Evolutionary conservation across 2,797 vertebrate genomes (phyloP), one percentile per base, ranked within the genome.

Genomic region (Pristis pectinata): DNA sequence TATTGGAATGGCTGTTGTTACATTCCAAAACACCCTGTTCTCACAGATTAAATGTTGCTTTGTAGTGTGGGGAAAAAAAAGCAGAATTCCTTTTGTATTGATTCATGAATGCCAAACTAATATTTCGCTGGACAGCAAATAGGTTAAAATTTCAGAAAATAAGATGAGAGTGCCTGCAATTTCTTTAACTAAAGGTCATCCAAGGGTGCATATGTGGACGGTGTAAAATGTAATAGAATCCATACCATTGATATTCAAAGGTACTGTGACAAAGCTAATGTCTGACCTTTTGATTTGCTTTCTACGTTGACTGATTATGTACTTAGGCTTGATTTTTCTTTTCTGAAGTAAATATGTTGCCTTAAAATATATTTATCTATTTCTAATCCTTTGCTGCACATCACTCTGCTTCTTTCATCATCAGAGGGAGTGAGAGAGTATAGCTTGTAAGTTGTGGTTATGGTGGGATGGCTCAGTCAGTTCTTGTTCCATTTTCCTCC

Each of bases 31-130:
- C 4, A n/a, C 44, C 24, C 27, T 74, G 27, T 49, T 94, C 70
- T 10, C 92, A n/a, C 67, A 94, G 92, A 94, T 76, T 94, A 94
- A 94, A 94, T 74, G 49, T 93, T 94, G 67, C 70, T 76, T 94
- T 94, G 61, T n/a, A 27, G 72, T 76, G 41, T n/a, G 44, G 70
- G 22, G 27, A 27, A 76, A 27, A 30, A 93, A 76, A 70, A 53
- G 15, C 44, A 76, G 92, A 76, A 76, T 53, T 94, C 70, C 70
- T 56, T 91, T 94, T 76, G 41, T 76, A 94, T 94, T 76, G 92
- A 94, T 76, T 94, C 19, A 53, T 27, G 27, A 76, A 74, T 49
- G 30, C 44, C 92, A 74, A 93, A 76, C 67, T 56, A 76, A 94
- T 93, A 53, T 93, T 41, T 93, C 49, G 44, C 70, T 94, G 92